phyloP scores from a whole-genome alignment of 2,113 vertebrate species.

The Malurus alboscapulatus region DNA sequence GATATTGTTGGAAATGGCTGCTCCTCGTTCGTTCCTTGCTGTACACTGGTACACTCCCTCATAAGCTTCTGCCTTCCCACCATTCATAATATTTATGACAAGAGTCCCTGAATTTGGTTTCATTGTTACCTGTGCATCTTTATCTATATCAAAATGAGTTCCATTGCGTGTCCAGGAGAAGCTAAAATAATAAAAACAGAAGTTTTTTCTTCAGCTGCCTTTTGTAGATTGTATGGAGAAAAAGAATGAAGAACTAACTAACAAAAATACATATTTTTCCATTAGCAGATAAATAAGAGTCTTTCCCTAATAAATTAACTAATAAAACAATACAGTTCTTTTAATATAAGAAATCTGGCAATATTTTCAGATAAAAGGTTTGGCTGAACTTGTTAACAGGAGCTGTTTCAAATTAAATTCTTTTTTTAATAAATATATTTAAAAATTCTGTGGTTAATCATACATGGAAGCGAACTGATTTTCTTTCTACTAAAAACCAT shows the following conservation, averaged over 20 bases:
- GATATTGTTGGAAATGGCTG: slow-evolving; percentile 93
- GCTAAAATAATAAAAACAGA: slow-evolving; percentile 68
- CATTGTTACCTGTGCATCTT: slow-evolving; percentile 86
- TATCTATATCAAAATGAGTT: slow-evolving; percentile 91
- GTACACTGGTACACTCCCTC: slow-evolving; percentile 95
- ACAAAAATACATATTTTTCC: background rate
- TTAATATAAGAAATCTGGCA: background rate
- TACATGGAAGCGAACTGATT: background rate
- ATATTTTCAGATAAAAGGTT: background rate
- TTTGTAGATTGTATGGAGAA: background rate
- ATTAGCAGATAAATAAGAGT: background rate
- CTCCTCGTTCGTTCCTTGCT: slow-evolving; percentile 89
- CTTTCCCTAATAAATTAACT: background rate
- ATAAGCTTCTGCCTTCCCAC: slow-evolving; percentile 85
- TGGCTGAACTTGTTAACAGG: background rate
- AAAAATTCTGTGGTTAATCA: background rate
- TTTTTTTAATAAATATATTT: background rate
- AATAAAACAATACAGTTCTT: background rate
- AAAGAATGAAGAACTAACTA: background rate
- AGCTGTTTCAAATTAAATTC: background rate
- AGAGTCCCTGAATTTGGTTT: slow-evolving; percentile 88
- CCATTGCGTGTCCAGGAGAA: slow-evolving; percentile 96
- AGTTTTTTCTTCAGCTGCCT: background rate
- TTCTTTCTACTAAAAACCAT: background rate
- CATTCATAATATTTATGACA: slow-evolving; percentile 87